Percentiles rank a stretch among this genome's conserved stretches.
Conservation (phyloP, 2,113 vertebrate species). For the Phrynosoma platyrhinos region DNA sequence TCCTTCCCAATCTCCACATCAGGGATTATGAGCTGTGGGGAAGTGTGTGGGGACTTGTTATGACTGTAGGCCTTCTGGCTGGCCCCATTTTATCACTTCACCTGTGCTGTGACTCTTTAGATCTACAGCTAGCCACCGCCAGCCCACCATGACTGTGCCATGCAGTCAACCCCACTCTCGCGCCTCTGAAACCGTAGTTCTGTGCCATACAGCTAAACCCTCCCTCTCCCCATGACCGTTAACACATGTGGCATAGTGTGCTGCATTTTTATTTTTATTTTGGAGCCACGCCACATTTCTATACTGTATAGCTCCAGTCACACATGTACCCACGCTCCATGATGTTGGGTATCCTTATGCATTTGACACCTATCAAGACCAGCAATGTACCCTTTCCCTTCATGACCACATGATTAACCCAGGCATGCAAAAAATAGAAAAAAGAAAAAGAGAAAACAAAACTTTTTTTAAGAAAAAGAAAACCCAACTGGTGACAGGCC, state of each 20-base stretch:
- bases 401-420: constrained; percentile 44
- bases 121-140: constrained; percentile 11
- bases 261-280: background rate
- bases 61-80: constrained; percentile 28
- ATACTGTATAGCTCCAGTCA: background rate
- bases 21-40: constrained; percentile 61
- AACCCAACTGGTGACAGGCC: constrained; percentile 32
- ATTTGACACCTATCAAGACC: constrained; percentile 1
- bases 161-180: constrained; percentile 22
- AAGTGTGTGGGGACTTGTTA: background rate
- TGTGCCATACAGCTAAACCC: constrained; percentile 18
- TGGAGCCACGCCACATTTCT: constrained; percentile 25
- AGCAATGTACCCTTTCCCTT: constrained; percentile 15
- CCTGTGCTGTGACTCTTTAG: constrained; percentile 14
- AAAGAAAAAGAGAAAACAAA: background rate
- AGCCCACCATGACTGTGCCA: constrained; percentile 1
- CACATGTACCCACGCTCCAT: constrained; percentile 11
- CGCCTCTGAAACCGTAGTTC: constrained; percentile 61
- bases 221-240: background rate
- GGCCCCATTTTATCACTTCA: constrained; percentile 14
- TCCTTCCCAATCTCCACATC: constrained; percentile 61
- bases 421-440: constrained; percentile 41
- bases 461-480: background rate
- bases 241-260: constrained; percentile 9
- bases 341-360: constrained; percentile 17